These are phyloP conservation scores for Eulimnadia texana DNA, from an alignment of 1,140 invertebrate genomes.

Conservation along the genomic window DNA sequence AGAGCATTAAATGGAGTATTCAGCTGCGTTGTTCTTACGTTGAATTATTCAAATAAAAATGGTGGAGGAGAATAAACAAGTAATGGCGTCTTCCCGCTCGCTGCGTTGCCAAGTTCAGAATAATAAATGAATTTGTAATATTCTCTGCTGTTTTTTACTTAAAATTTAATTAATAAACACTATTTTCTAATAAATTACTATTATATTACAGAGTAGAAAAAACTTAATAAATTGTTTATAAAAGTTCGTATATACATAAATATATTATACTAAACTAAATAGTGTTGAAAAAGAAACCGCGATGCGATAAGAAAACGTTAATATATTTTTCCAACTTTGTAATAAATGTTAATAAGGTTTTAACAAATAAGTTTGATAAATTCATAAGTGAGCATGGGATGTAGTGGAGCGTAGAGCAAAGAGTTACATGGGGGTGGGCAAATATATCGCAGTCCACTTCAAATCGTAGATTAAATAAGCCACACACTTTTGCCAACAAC, in stretches of 20 bases:
- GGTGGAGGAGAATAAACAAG: not conserved
- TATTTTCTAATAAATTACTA: not conserved
- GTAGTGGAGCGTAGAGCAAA: not conserved
- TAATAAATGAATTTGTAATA: too few relatives aligned
- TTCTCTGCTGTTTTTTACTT: not conserved
- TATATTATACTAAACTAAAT: too few relatives aligned
- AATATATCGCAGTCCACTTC: not conserved
- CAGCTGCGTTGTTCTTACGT: too few relatives aligned
- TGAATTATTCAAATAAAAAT: not conserved
- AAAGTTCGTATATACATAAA: too few relatives aligned
- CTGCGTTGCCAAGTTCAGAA: not conserved
- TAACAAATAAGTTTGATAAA: not conserved
- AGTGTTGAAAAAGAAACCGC: too few relatives aligned
- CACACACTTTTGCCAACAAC: too few relatives aligned
- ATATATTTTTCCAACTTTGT: not conserved
- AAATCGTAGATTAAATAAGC: too few relatives aligned
- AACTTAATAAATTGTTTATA: too few relatives aligned
- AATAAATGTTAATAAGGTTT: too few relatives aligned
- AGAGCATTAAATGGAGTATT: too few relatives aligned
- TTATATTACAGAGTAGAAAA: not conserved
- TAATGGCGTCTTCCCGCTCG: not conserved
- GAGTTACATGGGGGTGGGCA: too few relatives aligned
- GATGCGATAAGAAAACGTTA: too few relatives aligned
- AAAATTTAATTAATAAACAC: not conserved
- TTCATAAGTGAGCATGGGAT: not conserved